Evolutionary conservation across 2,113 vertebrate genomes (phyloP).

Genomic region (Paratilapia polleni): DNA sequence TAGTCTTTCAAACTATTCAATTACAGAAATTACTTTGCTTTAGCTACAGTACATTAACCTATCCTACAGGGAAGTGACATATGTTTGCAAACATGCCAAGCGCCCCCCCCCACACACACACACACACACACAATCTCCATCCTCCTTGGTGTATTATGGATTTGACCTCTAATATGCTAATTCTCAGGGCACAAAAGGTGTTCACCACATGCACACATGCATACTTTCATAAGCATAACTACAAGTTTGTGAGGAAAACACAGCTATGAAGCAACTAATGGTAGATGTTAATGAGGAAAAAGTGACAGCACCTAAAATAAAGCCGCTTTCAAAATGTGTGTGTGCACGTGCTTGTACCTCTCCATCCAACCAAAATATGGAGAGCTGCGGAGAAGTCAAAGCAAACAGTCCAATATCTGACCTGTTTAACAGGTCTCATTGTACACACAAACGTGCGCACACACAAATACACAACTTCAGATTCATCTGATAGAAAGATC

Average conservation of each 20-base stretch:
- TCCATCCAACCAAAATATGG: neutral
- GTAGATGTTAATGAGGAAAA: slow-evolving; percentile 14
- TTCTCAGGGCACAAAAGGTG: slow-evolving; percentile 38
- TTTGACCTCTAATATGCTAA: slow-evolving; percentile 71
- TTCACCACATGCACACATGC: slow-evolving; percentile 33
- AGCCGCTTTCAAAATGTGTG: neutral
- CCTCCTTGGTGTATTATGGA: slow-evolving; percentile 31
- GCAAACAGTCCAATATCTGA: neutral
- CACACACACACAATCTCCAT: slow-evolving; percentile 29
- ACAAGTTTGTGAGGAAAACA: slow-evolving; percentile 1
- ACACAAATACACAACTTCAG: neutral
- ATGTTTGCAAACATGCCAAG: no score
- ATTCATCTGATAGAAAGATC: neutral
- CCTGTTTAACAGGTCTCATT: slow-evolving; percentile 26
- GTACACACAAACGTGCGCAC: slow-evolving; percentile 1
- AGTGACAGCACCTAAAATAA: slow-evolving; percentile 19
- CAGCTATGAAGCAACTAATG: slow-evolving; percentile 6
- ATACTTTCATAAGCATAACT: neutral
- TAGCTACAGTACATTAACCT: no score
- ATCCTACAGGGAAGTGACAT: no score
- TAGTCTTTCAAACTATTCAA: no score
- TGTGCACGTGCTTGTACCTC: neutral
- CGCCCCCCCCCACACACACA: neutral
- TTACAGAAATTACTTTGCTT: no score
- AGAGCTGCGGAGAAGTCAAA: neutral